Conservation (phyloP, 2,888 invertebrate genomes). For the Andrena haemorrhoa region DNA sequence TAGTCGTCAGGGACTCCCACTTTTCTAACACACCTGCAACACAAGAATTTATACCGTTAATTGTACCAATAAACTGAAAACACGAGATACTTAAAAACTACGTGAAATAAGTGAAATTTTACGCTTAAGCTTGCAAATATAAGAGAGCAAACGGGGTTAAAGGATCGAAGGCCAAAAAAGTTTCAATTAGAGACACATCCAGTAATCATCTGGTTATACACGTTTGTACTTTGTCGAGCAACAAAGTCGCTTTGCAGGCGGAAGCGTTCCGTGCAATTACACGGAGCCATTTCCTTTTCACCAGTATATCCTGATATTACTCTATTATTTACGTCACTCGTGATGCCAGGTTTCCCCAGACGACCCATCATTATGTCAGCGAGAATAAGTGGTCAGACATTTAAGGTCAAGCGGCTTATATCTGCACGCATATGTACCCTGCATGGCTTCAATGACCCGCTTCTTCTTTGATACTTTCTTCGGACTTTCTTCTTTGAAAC, state of each 20-base stretch:
- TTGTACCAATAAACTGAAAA: not conserved
- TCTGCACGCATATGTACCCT: constrained; percentile 37
- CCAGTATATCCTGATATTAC: not conserved
- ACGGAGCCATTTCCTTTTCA: constrained; percentile 7
- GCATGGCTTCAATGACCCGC: constrained; percentile 70
- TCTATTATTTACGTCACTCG: constrained; percentile 31
- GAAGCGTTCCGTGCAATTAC: constrained; percentile 18
- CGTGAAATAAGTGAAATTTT: not conserved
- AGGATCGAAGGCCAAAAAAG: not conserved
- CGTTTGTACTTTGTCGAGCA: not conserved
- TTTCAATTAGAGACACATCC: not conserved
- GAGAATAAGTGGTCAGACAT: constrained; percentile 41
- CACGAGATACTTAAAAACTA: constrained; percentile 1
- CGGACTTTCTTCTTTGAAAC: constrained; percentile 44
- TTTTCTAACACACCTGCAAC: constrained; percentile 83
- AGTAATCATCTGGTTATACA: not conserved
- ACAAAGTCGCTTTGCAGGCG: not conserved
- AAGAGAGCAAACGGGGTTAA: not conserved
- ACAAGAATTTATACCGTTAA: not conserved
- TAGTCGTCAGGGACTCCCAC: constrained; percentile 85
- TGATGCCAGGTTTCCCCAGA: constrained; percentile 13
- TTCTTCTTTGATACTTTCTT: constrained; percentile 69
- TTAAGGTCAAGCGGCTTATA: constrained; percentile 68
- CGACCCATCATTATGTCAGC: constrained; percentile 46
- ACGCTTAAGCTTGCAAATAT: not conserved